Percentiles rank a stretch among this genome's conserved stretches.
These are phyloP conservation scores for Adrianichthys oophorus DNA, from an alignment of 2,797 vertebrate species.

Conservation along the genomic window DNA sequence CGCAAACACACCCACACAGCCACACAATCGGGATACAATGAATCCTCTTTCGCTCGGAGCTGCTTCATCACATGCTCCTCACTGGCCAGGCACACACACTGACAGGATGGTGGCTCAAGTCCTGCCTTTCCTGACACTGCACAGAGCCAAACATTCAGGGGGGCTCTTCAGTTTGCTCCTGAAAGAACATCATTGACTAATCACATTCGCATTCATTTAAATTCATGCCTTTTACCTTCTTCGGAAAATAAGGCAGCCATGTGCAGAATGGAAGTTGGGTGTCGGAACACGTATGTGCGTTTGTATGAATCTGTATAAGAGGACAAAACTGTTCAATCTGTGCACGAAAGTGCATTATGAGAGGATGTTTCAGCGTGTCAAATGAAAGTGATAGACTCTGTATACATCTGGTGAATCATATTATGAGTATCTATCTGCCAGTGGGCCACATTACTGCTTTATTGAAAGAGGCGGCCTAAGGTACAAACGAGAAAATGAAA, in stretches of 20 bases:
- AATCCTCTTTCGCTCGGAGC: constrained; percentile 30
- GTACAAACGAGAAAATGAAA: constrained; percentile 74
- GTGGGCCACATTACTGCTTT: constrained; percentile 49
- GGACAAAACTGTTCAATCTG: constrained; percentile 8
- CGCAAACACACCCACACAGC: constrained; percentile 8
- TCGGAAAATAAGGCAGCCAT: constrained; percentile 38
- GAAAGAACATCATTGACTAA: constrained; percentile 70
- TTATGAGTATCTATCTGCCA: constrained; percentile 47
- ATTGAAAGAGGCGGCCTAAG: constrained; percentile 61
- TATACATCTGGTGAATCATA: constrained; percentile 50
- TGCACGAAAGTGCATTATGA: constrained; percentile 41
- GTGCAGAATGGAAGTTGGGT: constrained; percentile 36
- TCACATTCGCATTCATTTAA: constrained; percentile 59
- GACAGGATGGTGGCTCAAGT: constrained; percentile 19
- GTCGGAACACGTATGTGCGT: constrained; percentile 39
- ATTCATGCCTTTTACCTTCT: constrained; percentile 49
- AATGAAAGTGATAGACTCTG: constrained; percentile 48
- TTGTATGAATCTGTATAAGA: constrained; percentile 17
- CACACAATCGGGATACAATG: constrained; percentile 16
- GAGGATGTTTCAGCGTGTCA: constrained; percentile 41
- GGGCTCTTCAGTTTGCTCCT: constrained; percentile 46
- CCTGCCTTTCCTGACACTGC: background rate
- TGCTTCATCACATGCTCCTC: constrained; percentile 22
- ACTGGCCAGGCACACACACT: constrained; percentile 23
- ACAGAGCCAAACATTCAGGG: constrained; percentile 31